Evolutionary conservation across 2,888 invertebrate genomes (phyloP).

Genomic region (Macrophya annulata): DNA sequence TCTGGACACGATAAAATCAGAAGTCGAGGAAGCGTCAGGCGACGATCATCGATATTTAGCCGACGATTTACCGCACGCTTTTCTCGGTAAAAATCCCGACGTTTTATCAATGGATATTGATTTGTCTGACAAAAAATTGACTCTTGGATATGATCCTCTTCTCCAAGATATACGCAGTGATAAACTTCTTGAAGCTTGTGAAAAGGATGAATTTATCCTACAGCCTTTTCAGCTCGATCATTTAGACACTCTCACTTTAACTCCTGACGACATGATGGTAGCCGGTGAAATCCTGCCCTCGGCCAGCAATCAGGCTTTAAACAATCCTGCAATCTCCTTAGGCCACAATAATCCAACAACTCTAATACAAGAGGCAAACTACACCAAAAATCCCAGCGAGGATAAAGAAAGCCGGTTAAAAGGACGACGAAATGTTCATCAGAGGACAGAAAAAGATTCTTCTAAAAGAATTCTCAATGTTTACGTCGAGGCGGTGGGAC

Average conservation of each 20-base stretch:
- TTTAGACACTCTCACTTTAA: conserved; percentile 70
- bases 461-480: conserved; percentile 45
- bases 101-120: conserved; percentile 71
- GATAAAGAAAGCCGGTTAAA: background rate
- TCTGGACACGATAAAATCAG: conserved; percentile 71
- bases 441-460: background rate
- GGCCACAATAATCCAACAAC: background rate
- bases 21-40: conserved; percentile 66
- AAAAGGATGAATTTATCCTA: conserved; percentile 72
- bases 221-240: conserved; percentile 75
- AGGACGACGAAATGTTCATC: background rate
- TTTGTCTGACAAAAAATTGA: conserved; percentile 71
- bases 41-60: conserved; percentile 71
- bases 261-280: conserved; percentile 74
- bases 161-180: conserved; percentile 72
- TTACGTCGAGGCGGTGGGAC: conserved; percentile 49
- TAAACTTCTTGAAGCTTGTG: conserved; percentile 70
- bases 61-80: conserved; percentile 71
- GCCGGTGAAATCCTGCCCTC: conserved; percentile 73
- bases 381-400: background rate
- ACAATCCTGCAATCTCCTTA: background rate
- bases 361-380: background rate
- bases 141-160: conserved; percentile 72
- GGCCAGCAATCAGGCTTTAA: conserved; percentile 63
- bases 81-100: conserved; percentile 71